Conservation (phyloP, 2,113 vertebrate species). For the Willisornis vidua region DNA sequence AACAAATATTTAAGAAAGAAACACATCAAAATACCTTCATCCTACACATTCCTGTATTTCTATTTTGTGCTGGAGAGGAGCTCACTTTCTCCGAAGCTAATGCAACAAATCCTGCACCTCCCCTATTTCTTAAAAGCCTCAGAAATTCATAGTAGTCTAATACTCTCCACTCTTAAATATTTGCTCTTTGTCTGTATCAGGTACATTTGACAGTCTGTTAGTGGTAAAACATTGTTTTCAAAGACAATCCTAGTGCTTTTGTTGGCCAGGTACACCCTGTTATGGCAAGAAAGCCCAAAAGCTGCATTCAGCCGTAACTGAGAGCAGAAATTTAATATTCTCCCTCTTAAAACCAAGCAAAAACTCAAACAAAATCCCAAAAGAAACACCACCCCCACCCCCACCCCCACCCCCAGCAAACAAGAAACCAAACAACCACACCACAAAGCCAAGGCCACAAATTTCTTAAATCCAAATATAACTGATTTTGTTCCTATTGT, state of each 20-base stretch:
- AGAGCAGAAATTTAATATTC: background rate
- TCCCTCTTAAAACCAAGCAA: background rate
- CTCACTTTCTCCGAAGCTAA: background rate
- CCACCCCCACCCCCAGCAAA: background rate
- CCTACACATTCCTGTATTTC: background rate
- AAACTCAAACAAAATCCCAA: background rate
- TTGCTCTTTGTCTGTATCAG: background rate
- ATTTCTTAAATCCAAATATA: background rate
- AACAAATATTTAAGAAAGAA: background rate
- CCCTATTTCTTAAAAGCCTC: background rate
- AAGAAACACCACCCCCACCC: no score
- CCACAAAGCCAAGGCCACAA: rapidly evolving
- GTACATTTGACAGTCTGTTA: background rate
- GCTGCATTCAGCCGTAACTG: background rate
- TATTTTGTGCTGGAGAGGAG: background rate
- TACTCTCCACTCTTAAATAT: background rate
- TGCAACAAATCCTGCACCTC: rapidly evolving
- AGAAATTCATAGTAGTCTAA: background rate
- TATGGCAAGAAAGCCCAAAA: background rate
- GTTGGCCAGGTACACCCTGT: background rate
- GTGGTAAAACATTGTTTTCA: background rate
- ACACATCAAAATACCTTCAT: background rate
- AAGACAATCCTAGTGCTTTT: rapidly evolving
- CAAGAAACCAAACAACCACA: no score
- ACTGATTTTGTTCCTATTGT: background rate